Base-by-base conservation (phyloP, 2,797 vertebrate genomes). In the Anguilla marmorata region DNA sequence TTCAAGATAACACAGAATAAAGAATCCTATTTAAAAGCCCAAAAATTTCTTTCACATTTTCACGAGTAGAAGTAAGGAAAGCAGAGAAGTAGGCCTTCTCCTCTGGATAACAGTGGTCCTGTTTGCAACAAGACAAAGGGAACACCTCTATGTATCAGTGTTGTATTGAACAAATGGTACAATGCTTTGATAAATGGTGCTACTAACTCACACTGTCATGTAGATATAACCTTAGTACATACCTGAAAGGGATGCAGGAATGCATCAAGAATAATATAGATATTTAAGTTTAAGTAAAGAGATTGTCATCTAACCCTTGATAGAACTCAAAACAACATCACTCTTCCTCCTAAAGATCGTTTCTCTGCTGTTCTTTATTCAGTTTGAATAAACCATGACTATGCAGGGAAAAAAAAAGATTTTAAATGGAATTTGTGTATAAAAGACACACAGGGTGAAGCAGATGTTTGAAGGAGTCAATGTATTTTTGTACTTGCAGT, bases 161-260 rank as follows among this genome's bases (percentile, higher is more conserved):
- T 37, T 85, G 58, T 12, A 66, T 69, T 69, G 85, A 45, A 56
- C 21, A 24, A 69, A 69, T 33, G 58, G 85, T 66, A 86, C 24
- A 12, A 16, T 14, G 12, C 60, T 86, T 52, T 86, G 85, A 86
- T 86, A 66, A 86, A 86, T 69, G 85, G 45, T n/a, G 11, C 27
- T 27, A 66, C 60, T 72, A 86, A 86, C 85, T 72, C 56, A 63
- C 58, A 37, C 54, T 66, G 56, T 56, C 84, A 85, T 85, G 30
- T 41, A 63, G 54, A 41, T 85, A 85, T 85, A 85, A 85, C 54
- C 84, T 63, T 54, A 45, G 27, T 66, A 60, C 63, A 30, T 37
- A 30, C 2, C 63, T 50, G 66, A 60, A 72, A 69, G n/a, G 21
- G 41, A 72, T 69, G 85, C 24, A 48, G 37, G 63, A 30, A 72